These are phyloP conservation scores for Globia sparganii DNA, from an alignment of 2,888 invertebrate species.

Conservation along the genomic window DNA sequence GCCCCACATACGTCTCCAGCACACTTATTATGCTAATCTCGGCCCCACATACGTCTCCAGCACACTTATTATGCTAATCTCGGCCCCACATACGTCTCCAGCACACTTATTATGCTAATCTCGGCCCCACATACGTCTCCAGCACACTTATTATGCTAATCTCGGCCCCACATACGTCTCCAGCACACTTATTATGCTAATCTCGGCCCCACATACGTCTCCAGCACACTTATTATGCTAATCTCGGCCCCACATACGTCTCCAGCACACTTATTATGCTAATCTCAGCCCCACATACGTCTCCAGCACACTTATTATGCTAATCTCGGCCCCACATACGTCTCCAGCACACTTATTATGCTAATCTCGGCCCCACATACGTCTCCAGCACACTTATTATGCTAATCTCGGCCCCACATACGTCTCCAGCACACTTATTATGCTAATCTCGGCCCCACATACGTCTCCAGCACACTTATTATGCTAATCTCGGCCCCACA, in stretches of 20 bases:
- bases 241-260: constrained; percentile 37
- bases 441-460: constrained; percentile 37
- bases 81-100: constrained; percentile 33
- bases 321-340: constrained; percentile 38
- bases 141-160: constrained; percentile 36
- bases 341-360: constrained; percentile 33
- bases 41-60: constrained; percentile 33
- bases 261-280: constrained; percentile 35
- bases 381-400: constrained; percentile 36
- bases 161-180: constrained; percentile 36
- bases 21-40: constrained; percentile 40
- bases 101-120: constrained; percentile 39
- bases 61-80: constrained; percentile 40
- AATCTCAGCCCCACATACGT: constrained; percentile 38
- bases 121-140: constrained; percentile 34
- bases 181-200: constrained; percentile 34
- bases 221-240: constrained; percentile 32
- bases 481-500: constrained; percentile 35
- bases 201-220: constrained; percentile 38
- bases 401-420: constrained; percentile 37
- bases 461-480: constrained; percentile 35
- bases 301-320: constrained; percentile 33
- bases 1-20: constrained; percentile 33
- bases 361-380: constrained; percentile 36
- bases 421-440: constrained; percentile 34